A percentile compares a stretch with the other conserved stretches of the same genome.
These are phyloP conservation scores for Pyrocoelia pectoralis DNA, from an alignment of 2,888 invertebrate species.

Conservation along the genomic window DNA sequence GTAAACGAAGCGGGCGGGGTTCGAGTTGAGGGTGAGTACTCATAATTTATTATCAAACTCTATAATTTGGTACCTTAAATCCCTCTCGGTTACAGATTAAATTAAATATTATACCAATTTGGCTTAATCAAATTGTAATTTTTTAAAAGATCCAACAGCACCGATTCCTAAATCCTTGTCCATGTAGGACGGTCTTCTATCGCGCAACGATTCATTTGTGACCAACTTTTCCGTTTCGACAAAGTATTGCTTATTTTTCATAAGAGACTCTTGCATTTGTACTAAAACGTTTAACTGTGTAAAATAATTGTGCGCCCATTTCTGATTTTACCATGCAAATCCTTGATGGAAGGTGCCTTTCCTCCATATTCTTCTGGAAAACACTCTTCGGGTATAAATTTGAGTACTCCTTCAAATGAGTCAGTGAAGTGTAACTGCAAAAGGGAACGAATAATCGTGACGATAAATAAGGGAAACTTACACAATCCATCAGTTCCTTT, in stretches of 20 bases:
- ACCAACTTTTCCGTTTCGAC: background rate
- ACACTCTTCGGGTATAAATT: background rate
- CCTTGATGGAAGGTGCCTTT: background rate
- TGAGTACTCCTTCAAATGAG: background rate
- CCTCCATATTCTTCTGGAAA: background rate
- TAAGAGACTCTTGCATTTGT: background rate
- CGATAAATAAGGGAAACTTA: background rate
- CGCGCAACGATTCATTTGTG: background rate
- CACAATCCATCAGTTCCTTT: background rate
- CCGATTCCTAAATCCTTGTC: background rate
- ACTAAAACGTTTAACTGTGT: background rate
- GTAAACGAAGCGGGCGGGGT: too few species aligned
- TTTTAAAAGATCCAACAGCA: background rate
- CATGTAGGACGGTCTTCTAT: background rate
- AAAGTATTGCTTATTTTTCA: background rate
- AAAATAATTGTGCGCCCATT: background rate
- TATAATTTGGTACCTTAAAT: too few species aligned
- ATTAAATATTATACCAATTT: too few species aligned
- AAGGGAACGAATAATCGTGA: background rate
- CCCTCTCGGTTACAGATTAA: too few species aligned
- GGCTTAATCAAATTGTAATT: background rate
- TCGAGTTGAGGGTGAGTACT: too few species aligned
- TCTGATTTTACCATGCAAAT: background rate
- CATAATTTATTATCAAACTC: too few species aligned
- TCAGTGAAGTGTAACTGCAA: background rate